These are phyloP conservation scores for Callyntrura sp. DNA, from an alignment of 2,888 invertebrate species.

Conservation along the genomic window DNA sequence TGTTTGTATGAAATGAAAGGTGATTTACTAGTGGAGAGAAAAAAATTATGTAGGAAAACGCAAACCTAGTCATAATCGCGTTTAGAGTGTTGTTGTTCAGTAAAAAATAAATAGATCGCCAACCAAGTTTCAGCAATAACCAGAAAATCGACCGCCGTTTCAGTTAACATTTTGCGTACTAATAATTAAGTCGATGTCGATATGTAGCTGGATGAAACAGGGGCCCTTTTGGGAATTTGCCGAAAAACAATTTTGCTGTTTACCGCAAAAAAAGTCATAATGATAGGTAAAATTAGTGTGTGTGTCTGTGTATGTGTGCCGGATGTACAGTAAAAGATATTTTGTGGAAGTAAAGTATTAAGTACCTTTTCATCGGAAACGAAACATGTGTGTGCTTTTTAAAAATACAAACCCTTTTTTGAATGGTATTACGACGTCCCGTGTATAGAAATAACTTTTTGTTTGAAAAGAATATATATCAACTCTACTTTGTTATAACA, in stretches of 20 bases:
- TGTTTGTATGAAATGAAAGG: neutral
- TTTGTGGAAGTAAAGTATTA: neutral
- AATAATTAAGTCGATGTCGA: neutral
- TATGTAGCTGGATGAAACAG: neutral
- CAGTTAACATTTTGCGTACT: neutral
- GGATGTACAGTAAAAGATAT: neutral
- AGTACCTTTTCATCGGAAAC: slow-evolving; percentile 51
- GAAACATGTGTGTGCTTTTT: slow-evolving; percentile 56
- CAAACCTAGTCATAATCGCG: slow-evolving; percentile 71
- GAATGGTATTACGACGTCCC: slow-evolving; percentile 15
- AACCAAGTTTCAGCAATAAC: neutral
- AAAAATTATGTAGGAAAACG: slow-evolving; percentile 41
- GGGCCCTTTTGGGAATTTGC: neutral
- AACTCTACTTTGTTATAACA: neutral
- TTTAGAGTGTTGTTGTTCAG: neutral
- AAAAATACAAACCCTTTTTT: slow-evolving; percentile 12
- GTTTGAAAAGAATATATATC: slow-evolving; percentile 10
- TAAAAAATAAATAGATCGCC: neutral
- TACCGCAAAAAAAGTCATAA: neutral
- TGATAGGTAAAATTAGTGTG: neutral
- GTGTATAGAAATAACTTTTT: slow-evolving; percentile 32
- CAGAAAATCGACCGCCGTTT: neutral
- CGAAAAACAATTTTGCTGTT: slow-evolving; percentile 10
- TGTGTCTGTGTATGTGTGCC: neutral
- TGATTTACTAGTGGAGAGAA: neutral